Conservation (phyloP, 2,113 vertebrate genomes). For the Quiscalus mexicanus region DNA sequence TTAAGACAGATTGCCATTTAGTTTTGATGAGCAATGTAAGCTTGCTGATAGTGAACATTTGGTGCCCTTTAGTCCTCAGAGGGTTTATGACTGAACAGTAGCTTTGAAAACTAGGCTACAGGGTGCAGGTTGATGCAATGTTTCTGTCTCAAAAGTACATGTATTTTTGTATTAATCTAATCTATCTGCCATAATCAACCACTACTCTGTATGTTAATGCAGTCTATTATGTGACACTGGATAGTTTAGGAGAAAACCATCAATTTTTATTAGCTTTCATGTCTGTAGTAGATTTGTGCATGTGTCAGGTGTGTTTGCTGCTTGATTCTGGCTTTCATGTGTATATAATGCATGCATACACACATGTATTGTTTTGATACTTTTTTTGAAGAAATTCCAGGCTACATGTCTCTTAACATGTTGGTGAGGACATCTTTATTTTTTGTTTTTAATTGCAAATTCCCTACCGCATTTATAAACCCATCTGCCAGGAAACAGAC, state of each 20-base stretch:
- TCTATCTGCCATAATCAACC: not conserved
- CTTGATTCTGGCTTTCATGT: not conserved
- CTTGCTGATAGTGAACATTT: accelerated
- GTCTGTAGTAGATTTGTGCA: not conserved
- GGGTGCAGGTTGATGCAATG: not conserved
- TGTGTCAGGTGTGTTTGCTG: not conserved
- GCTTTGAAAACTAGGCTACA: not conserved
- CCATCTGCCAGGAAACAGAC: not conserved
- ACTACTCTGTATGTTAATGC: not conserved
- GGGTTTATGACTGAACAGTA: not conserved
- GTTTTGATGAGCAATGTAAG: no score
- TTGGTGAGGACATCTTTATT: not conserved
- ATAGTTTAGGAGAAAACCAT: not conserved
- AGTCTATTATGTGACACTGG: not conserved
- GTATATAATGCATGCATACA: not conserved
- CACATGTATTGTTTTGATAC: not conserved
- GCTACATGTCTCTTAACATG: accelerated
- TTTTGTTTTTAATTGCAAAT: not conserved
- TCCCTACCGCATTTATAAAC: not conserved
- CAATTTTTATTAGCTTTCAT: not conserved
- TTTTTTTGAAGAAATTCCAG: not conserved
- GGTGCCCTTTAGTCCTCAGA: not conserved
- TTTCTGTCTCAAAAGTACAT: not conserved
- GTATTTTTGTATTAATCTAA: not conserved
- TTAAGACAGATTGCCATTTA: not conserved